Evolutionary conservation across 1,140 invertebrate species (phyloP), one percentile per base, ranked within the genome.

Genomic region (Araneus ventricosus): DNA sequence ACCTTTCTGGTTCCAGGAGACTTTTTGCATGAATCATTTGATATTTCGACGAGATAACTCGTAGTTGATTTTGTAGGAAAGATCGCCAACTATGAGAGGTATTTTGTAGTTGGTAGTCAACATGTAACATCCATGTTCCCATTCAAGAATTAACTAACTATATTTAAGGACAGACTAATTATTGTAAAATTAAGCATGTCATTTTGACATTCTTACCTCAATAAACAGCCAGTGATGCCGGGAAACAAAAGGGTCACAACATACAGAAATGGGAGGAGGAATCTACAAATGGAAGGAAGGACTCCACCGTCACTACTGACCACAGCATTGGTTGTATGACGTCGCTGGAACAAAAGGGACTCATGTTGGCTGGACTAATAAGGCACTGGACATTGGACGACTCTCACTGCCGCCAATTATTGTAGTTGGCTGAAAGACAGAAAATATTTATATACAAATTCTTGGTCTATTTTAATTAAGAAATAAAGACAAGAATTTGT

Each of bases 341-440:
- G 30, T 67, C 86, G 30, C 17, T 37, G 8, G 17, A 61, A 70
- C 59, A n/a, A 80, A 57, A 80, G 30, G 88, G 39, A 37, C 20
- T 70, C 34, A 22, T 67, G 27, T 91, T 92, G 90, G 90, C 90
- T 92, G 79, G 90, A 84, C 90, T 92, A 86, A 70, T 92, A 92
- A 92, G 90, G 90, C 90, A 92, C 90, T 92, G 90, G 75, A 57
- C 82, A n/a, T 24, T 41, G 45, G 30, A n/a, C 20, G 34, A 57
- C 52, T 6, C 37, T 92, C 45, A 92, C 82, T 92, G 90, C 30
- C 90, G 90, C 90, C 90, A 92, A 39, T 92, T 92, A 41, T 92
- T 92, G 41, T 92, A 92, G 57, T 92, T 92, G 27, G 90, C 90
- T 92, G 41, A 7, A 86, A 86, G 41, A 30, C 4, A 59, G 7